Percentiles rank a stretch among this genome's conserved stretches.
phyloP scores from a whole-genome alignment of 2,113 vertebrate species.

The Strigops habroptila region DNA sequence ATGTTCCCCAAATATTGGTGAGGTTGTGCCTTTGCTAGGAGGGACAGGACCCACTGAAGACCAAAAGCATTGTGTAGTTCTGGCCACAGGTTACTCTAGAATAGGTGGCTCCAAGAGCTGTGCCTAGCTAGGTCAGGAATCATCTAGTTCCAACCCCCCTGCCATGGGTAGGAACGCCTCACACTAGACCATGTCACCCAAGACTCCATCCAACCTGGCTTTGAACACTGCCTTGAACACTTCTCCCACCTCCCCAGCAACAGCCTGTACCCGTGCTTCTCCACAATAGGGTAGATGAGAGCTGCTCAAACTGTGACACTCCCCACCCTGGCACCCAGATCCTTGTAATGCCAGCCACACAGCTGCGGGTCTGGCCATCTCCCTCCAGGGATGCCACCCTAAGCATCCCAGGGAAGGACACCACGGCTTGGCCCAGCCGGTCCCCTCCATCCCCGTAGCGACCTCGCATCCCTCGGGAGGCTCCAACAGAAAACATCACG shows the following conservation, averaged over 20 bases:
- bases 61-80: not conserved
- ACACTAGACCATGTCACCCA: no score
- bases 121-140: not conserved
- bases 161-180: no score
- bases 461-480: accelerated
- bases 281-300: not conserved
- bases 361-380: accelerated
- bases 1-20: not conserved
- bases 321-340: not conserved
- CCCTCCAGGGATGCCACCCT: not conserved
- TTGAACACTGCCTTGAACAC: not conserved
- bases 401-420: not conserved
- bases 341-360: accelerated
- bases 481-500: constrained; percentile 66
- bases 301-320: not conserved
- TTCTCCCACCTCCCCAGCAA: not conserved
- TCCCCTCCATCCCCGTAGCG: accelerated
- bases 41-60: not conserved
- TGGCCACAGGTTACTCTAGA: not conserved
- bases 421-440: accelerated
- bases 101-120: not conserved
- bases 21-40: not conserved
- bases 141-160: no score
- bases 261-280: not conserved
- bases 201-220: no score